phyloP scores from a whole-genome alignment of 2,113 vertebrate genomes.

The Leiothrix lutea region DNA sequence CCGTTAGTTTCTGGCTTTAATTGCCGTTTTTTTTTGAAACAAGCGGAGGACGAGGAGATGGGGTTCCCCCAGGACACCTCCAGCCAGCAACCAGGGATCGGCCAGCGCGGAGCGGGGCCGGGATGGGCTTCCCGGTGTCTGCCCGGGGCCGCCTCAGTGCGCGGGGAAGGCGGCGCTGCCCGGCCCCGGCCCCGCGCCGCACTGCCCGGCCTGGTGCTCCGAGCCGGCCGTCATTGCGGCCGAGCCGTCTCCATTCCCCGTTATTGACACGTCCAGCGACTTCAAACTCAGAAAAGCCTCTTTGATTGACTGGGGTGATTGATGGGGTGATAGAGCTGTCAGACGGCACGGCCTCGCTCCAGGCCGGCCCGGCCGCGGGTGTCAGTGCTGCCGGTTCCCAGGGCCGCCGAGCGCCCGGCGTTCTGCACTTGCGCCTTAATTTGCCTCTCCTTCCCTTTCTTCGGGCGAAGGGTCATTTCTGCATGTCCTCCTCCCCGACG shows the following conservation, averaged over 20 bases:
- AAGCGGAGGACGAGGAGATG: not conserved
- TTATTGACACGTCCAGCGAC: slow-evolving; percentile 74
- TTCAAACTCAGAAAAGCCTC: slow-evolving; percentile 79
- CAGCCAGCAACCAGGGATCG: not conserved
- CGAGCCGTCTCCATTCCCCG: slow-evolving; percentile 56
- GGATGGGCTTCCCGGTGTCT: not conserved
- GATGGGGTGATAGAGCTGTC: slow-evolving; percentile 86
- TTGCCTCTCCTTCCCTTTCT: not conserved
- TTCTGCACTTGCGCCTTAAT: not conserved
- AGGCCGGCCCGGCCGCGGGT: slow-evolving; percentile 1
- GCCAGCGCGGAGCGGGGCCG: not conserved
- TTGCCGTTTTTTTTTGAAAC: not conserved
- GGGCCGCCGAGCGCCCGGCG: not conserved
- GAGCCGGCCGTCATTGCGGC: slow-evolving; percentile 19
- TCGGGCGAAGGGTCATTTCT: not conserved
- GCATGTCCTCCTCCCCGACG: not conserved
- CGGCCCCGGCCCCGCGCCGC: not conserved
- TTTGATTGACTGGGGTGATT: slow-evolving; percentile 82
- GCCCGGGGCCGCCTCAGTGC: not conserved
- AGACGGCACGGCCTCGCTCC: slow-evolving; percentile 39
- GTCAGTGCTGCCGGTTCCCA: slow-evolving; percentile 51
- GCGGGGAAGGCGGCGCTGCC: not conserved
- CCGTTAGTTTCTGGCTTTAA: not conserved
- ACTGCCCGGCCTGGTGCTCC: not conserved
- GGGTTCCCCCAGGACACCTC: not conserved